These are phyloP conservation scores for Tenthredo distinguenda DNA, from an alignment of 2,888 invertebrate genomes.

Conservation along the genomic window DNA sequence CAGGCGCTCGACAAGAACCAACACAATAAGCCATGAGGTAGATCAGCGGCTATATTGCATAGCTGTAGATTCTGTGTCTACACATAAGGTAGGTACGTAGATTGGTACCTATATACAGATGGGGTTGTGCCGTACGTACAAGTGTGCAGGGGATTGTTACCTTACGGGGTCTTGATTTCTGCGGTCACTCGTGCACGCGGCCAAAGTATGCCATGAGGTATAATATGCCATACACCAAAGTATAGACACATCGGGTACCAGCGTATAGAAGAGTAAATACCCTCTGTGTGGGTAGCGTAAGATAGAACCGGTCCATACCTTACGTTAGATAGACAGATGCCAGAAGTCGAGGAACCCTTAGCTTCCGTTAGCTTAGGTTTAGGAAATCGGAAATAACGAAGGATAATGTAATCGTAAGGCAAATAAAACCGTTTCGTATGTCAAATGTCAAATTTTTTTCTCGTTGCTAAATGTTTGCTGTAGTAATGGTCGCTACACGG, in stretches of 20 bases:
- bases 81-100: not conserved
- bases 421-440: conserved; percentile 30
- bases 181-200: not conserved
- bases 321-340: not conserved
- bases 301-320: conserved; percentile 39
- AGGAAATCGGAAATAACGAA: conserved; percentile 15
- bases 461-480: conserved; percentile 2
- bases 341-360: not conserved
- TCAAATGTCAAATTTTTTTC: conserved; percentile 23
- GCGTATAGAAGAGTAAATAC: not conserved
- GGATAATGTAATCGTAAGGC: conserved; percentile 22
- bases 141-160: conserved; percentile 24
- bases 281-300: not conserved
- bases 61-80: not conserved
- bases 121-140: not conserved
- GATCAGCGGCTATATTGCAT: conserved; percentile 13
- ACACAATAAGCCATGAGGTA: conserved; percentile 45
- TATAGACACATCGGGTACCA: not conserved
- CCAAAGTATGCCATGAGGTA: not conserved
- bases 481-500: not conserved
- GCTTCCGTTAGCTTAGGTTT: not conserved
- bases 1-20: conserved; percentile 33
- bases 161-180: conserved; percentile 29
- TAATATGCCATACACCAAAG: not conserved
- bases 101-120: not conserved